A percentile compares a stretch with the other conserved stretches of the same genome.
Evolutionary conservation across 2,797 vertebrate species (phyloP).

Genomic region (Eutrigla gurnardus): DNA sequence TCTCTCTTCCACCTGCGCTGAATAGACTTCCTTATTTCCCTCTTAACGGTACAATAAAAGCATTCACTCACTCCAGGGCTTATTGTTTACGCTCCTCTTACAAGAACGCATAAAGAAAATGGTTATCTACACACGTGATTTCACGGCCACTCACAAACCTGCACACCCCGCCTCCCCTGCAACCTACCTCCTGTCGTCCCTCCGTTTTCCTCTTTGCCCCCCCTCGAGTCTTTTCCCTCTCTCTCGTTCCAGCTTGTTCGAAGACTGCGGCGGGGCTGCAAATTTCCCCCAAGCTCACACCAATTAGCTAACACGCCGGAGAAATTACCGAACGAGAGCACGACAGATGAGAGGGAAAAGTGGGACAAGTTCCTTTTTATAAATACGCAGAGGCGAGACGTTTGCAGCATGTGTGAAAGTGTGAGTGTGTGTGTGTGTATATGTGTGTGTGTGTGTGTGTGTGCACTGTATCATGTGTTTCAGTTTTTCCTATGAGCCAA

Average conservation of each 20-base stretch:
- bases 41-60: slow-evolving; percentile 36
- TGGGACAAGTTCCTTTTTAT: slow-evolving; percentile 78
- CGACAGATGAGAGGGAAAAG: slow-evolving; percentile 64
- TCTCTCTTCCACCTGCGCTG: slow-evolving; percentile 41
- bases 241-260: slow-evolving; percentile 69
- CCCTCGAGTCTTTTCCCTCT: slow-evolving; percentile 45
- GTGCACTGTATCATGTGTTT: slow-evolving; percentile 11
- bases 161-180: slow-evolving; percentile 1
- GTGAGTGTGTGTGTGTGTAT: slow-evolving; percentile 4
- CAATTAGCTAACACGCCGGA: slow-evolving; percentile 73
- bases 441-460: slow-evolving; percentile 5
- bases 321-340: slow-evolving; percentile 70
- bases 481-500: slow-evolving; percentile 26
- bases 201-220: slow-evolving; percentile 60
- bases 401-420: slow-evolving; percentile 33
- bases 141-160: slow-evolving; percentile 27
- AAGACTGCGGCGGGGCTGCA: slow-evolving; percentile 33
- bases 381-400: slow-evolving; percentile 59
- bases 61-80: slow-evolving; percentile 26
- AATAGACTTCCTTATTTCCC: slow-evolving; percentile 43
- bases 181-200: slow-evolving; percentile 72
- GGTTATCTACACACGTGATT: slow-evolving; percentile 53
- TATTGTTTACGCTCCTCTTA: slow-evolving; percentile 53
- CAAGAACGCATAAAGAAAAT: slow-evolving; percentile 54
- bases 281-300: slow-evolving; percentile 64